Conservation (phyloP, 2,888 invertebrate genomes). For the Rhingia rostrata region DNA sequence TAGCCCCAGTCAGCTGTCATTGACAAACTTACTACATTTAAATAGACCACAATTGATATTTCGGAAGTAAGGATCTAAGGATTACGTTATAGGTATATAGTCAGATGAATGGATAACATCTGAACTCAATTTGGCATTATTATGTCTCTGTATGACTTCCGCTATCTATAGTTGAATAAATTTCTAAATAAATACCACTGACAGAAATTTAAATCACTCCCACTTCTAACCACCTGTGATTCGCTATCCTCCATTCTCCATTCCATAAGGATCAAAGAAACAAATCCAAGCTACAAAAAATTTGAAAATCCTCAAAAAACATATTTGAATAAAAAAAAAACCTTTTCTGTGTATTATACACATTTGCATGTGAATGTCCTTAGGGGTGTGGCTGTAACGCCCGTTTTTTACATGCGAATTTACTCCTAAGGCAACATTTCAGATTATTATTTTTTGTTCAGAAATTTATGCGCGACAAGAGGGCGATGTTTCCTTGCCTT, state of each 20-base stretch:
- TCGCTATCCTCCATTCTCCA: neutral
- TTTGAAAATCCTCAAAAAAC: constrained; percentile 6
- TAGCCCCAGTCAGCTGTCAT: too few relatives aligned
- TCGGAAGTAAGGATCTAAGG: too few relatives aligned
- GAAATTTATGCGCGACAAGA: constrained; percentile 28
- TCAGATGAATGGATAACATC: too few relatives aligned
- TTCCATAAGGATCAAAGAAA: neutral
- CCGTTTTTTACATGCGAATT: constrained; percentile 13
- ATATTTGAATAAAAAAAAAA: constrained; percentile 25
- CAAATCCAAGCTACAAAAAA: neutral
- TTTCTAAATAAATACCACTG: neutral
- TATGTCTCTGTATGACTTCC: neutral
- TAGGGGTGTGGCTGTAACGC: constrained; percentile 15
- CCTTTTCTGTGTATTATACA: neutral
- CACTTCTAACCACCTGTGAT: neutral
- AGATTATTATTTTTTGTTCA: constrained; percentile 10
- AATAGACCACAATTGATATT: too few relatives aligned
- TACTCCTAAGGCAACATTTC: constrained; percentile 3
- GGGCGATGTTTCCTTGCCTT: neutral
- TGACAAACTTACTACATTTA: too few relatives aligned
- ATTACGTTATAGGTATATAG: too few relatives aligned
- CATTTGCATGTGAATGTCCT: constrained; percentile 29
- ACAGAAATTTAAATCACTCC: neutral
- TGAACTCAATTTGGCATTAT: too few relatives aligned
- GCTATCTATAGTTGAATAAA: constrained; percentile 27